Base-by-base conservation (phyloP, 2,888 invertebrate species). In the Cerastis leucographa region DNA sequence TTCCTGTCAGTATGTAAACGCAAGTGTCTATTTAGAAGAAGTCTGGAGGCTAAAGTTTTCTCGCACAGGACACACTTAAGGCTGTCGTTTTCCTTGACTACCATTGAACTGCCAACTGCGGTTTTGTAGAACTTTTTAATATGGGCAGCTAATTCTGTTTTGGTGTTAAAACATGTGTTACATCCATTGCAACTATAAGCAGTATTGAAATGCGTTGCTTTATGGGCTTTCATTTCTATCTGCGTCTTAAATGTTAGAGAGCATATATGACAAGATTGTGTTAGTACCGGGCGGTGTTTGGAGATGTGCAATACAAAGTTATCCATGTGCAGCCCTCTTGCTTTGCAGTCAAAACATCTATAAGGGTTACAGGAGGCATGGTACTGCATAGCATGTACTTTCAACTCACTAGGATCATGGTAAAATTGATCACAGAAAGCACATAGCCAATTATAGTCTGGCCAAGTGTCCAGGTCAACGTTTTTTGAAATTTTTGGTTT, bases 1-100 rank as follows among this genome's bases (percentile, higher is more conserved):
- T 94, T 94, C 19, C 96, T 92, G 83, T 96, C 97, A 76, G 91
- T 88, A 56, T 98, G 97, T 2, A 97, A 92, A 87, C 56, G 14
- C 25, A 81, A 5, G 62, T 81, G 81, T 14, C 67, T 62, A n/a
- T 67, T 64, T 5, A 83, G 22, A 3, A 64, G 8, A 6, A 62
- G 12, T 11, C 9, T 78, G 25, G 54, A 49, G 9, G 70, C 97
- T 97, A 71, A 97, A 97, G 84, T 98, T 80, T 95, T 95, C 51
- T 94, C 91, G 71, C 96, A 96, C 4, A 94, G 76, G 3, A 90
- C 89, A 74, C 96, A 96, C 0, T 94, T 95, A 22, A 96, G 78
- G 40, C 61, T 74, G 0, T 74, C 59, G 64, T 78, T 74, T 4
- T 42, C 11, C 1, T 8, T 22, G 0, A 19, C 8, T 6, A 29